Percentiles rank a stretch among this genome's conserved stretches.
Conservation (phyloP, 2,888 invertebrate genomes). For the Spilarctia lutea region DNA sequence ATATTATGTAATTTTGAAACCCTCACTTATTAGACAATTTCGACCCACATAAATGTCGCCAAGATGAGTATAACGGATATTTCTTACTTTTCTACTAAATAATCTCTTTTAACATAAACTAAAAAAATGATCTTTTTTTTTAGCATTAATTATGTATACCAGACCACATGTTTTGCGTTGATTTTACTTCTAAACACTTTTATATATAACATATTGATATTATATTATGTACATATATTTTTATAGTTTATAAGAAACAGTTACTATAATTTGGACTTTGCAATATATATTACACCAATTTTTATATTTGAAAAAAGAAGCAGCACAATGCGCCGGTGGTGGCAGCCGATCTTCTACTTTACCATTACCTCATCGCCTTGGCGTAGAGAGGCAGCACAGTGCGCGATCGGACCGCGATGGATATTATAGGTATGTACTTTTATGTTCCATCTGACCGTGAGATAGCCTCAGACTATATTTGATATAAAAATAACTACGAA, state of each 20-base stretch:
- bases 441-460: neutral
- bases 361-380: slow-evolving; percentile 91
- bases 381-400: slow-evolving; percentile 87
- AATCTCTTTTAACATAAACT: neutral
- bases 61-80: neutral
- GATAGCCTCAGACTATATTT: neutral
- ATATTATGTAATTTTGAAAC: neutral
- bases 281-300: slow-evolving; percentile 26
- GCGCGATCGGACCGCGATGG: slow-evolving; percentile 91
- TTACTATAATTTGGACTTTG: neutral
- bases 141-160: neutral
- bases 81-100: neutral
- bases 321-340: slow-evolving; percentile 85
- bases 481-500: neutral
- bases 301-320: slow-evolving; percentile 77
- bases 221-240: neutral
- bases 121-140: neutral
- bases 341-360: slow-evolving; percentile 94
- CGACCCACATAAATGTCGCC: neutral
- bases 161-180: neutral
- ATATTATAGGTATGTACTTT: slow-evolving; percentile 88
- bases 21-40: neutral
- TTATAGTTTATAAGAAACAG: neutral
- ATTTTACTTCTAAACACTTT: neutral
- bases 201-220: neutral